These are phyloP conservation scores for Neoaliturus tenellus DNA, from an alignment of 2,888 invertebrate genomes.

Conservation along the genomic window DNA sequence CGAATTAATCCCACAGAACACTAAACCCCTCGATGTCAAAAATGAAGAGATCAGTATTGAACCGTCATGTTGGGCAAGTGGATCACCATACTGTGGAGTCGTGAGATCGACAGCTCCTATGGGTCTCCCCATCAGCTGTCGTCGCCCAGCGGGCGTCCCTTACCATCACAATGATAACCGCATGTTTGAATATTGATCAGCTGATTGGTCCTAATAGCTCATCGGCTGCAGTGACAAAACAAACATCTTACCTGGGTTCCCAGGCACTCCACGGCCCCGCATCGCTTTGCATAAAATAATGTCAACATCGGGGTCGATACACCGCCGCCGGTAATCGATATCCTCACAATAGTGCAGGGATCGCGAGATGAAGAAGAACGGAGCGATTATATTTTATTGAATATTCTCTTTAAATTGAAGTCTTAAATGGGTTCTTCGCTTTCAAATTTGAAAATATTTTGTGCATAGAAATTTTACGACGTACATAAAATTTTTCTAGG, in stretches of 20 bases:
- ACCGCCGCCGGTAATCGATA: slow-evolving; percentile 13
- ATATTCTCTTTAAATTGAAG: no score
- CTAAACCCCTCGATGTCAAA: neutral
- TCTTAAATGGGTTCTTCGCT: no score
- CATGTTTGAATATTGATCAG: slow-evolving; percentile 55
- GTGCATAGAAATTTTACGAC: no score
- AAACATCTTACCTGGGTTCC: slow-evolving; percentile 50
- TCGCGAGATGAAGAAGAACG: no score
- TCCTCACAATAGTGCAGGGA: no score
- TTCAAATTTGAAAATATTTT: no score
- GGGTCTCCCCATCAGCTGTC: slow-evolving; percentile 16
- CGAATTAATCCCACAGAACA: neutral
- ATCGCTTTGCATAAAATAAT: slow-evolving; percentile 41
- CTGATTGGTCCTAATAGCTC: slow-evolving; percentile 53
- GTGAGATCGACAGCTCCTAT: neutral
- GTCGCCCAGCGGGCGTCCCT: slow-evolving; percentile 29
- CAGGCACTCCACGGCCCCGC: slow-evolving; percentile 22
- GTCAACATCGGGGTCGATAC: slow-evolving; percentile 24
- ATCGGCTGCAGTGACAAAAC: slow-evolving; percentile 48
- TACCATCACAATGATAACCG: slow-evolving; percentile 55
- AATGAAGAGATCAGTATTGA: slow-evolving; percentile 3
- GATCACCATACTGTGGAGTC: neutral
- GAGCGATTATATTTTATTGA: no score
- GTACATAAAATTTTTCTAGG: no score
- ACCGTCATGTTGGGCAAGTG: neutral